Base-by-base conservation (phyloP, 2,797 vertebrate genomes). In the Rachycentron canadum region DNA sequence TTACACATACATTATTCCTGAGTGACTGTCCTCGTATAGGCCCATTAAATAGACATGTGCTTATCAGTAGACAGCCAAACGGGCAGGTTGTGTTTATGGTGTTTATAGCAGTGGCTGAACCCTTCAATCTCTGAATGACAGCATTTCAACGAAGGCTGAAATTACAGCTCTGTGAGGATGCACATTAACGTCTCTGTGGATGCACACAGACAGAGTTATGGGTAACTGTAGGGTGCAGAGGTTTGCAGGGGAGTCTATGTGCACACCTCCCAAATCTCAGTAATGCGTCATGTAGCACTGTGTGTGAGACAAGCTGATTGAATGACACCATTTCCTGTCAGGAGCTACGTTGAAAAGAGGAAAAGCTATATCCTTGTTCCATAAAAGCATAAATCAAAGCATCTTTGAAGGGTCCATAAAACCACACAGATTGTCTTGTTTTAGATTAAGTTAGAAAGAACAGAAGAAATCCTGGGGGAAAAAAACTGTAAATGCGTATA, bases 81-180 rank as follows among this genome's bases (percentile, higher is more conserved):
- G 81, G 68, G 32, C 71, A 77, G 78, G 38, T 66, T 82, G 55
- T 26, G 34, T 65, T 62, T 14, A 30, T 36, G 50, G 76, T 70
- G 30, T 47, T 83, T 79, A 49, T 9, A 50, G 68, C 80, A 69
- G 70, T 61, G 68, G 26, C 56, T 76, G 69, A 89, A 86, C 50
- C 86, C 81, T 81, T 83, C 86, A 86, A 79, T 84, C 76, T 53
- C 43, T 19, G 59, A 86, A 79, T 75, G 79, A 84, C 85, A 83
- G 80, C 81, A 45, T 82, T 85, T 87, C 63, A 85, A 58, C 66
- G 47, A 58, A 76, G 67, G 71, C 58, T 84, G 49, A 68, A 87
- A 89, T 89, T 80, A 88, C 16, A 74, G 67, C 60, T 69, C 49
- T 28, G 64, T 41, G 50, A 68, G 84, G 76, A 71, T 76, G 28